Base-by-base conservation (phyloP, 2,888 invertebrate genomes). In the Cheilosia urbana region DNA sequence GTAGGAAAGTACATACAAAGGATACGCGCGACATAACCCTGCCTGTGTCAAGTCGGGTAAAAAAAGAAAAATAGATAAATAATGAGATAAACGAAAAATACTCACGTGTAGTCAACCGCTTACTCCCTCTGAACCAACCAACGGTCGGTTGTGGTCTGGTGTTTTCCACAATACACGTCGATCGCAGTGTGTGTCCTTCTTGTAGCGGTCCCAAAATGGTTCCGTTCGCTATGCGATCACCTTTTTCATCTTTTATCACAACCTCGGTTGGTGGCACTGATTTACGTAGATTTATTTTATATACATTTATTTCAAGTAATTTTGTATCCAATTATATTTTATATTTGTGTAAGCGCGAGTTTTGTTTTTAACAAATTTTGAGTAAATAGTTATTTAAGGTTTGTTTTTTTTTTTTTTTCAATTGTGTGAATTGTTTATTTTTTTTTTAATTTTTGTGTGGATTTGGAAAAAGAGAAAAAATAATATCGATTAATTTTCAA, bases 71-170 rank as follows among this genome's bases (percentile, higher is more conserved):
- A 19, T 27, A 6, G 7, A 27, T 6, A 2, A 24, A 62, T 45
- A 24, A 40, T n/a, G 24, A 53, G 1, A 45, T 27, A 51, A 62
- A 13, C 11, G n/a, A 15, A 40, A 55, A 63, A 51, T 17, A 91
- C 92, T 91, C 88, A 92, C 92, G 90, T 84, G 90, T 95, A 85
- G 94, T 92, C 73, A 95, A 93, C 88, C 94, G 94, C 63, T 94
- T 93, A 51, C 94, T 95, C 88, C 96, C 96, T 91, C 97, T 96
- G 93, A 94, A 97, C 98, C 98, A 98, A 85, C 94, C 94, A 79
- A 98, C 95, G 88, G 94, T 94, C 1, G 98, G 97, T 87, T 96
- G 95, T 0, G 98, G 98, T 88, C 97, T 96, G 57, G 97, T 97
- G 62, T 96, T 96, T 53, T 94, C 94, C 66, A 97, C 96, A 55